Evolutionary conservation across 2,888 invertebrate species (phyloP).

Genomic region (Tridacna gigas): DNA sequence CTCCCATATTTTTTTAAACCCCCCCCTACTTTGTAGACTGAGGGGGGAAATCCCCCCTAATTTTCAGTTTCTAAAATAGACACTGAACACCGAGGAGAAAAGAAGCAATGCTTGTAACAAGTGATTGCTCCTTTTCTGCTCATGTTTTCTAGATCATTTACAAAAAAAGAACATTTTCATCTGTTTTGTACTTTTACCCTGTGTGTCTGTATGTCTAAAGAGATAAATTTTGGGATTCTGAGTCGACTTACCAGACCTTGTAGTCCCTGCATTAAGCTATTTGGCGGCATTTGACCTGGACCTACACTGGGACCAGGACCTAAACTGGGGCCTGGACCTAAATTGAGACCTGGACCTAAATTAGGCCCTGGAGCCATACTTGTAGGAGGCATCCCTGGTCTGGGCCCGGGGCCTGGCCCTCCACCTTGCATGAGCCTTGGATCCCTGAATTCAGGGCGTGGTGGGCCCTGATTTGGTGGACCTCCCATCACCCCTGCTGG

Average conservation of each 20-base stretch:
- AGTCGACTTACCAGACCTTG: constrained; percentile 20
- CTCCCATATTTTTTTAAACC: too few species aligned
- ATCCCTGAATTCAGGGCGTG: constrained; percentile 50
- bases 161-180: too few species aligned
- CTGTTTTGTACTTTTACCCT: too few species aligned
- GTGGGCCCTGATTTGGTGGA: constrained; percentile 43
- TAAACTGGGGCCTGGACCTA: not conserved
- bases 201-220: too few species aligned
- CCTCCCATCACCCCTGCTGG: constrained; percentile 52
- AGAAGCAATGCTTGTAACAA: too few species aligned
- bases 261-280: constrained; percentile 29
- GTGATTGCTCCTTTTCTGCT: too few species aligned
- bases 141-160: too few species aligned
- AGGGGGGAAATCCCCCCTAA: too few species aligned
- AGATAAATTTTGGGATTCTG: too few species aligned
- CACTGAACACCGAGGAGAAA: too few species aligned
- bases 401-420: constrained; percentile 29
- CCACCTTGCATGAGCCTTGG: constrained; percentile 50
- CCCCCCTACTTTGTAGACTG: too few species aligned
- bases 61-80: too few species aligned
- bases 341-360: constrained; percentile 13
- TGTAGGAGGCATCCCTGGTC: constrained; percentile 45
- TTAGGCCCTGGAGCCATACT: constrained; percentile 37
- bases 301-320: not conserved
- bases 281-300: constrained; percentile 23